Conservation (phyloP, 2,797 vertebrate genomes). For the Buphagus erythrorhynchus region DNA sequence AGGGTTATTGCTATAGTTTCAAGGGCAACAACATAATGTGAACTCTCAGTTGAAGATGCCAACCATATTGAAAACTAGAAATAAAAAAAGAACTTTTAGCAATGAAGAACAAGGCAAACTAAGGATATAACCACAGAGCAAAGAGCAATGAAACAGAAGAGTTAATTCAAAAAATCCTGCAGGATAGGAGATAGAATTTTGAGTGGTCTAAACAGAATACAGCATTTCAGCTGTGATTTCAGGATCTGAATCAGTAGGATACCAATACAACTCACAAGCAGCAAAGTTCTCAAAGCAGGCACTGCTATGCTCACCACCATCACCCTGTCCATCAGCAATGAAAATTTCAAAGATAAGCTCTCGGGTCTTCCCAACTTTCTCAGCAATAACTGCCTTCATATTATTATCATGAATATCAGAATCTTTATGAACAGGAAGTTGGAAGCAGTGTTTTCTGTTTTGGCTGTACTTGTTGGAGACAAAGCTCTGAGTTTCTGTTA, state of each 20-base stretch:
- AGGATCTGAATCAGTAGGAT: neutral
- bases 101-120: neutral
- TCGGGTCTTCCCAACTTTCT: neutral
- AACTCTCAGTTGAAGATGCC: neutral
- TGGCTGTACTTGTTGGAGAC: neutral
- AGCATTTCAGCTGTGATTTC: neutral
- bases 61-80: neutral
- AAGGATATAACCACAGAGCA: neutral
- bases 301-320: neutral
- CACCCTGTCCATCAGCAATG: neutral
- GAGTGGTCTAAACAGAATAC: neutral
- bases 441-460: neutral
- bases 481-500: neutral
- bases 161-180: neutral
- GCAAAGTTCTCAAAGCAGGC: neutral
- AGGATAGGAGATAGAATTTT: neutral
- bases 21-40: neutral
- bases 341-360: neutral
- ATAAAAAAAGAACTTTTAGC: neutral
- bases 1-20: neutral
- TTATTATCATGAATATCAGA: neutral
- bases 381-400: neutral
- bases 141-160: neutral
- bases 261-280: neutral
- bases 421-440: neutral